phyloP scores from a whole-genome alignment of 2,113 vertebrate genomes.

The Ifrita kowaldi region DNA sequence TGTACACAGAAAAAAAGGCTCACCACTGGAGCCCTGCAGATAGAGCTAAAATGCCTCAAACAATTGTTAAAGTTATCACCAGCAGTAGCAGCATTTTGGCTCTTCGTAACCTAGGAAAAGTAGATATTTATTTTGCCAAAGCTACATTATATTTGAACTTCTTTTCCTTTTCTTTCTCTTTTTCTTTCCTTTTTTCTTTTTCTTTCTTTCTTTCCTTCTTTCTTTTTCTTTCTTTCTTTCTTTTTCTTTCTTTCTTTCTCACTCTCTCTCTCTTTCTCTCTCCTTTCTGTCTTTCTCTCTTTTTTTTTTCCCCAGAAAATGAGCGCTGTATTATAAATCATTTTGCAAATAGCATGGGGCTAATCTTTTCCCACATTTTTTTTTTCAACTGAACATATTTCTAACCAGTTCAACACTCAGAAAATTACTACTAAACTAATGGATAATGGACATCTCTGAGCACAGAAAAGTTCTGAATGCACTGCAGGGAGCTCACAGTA shows the following conservation, averaged over 20 bases:
- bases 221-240: too few relatives aligned
- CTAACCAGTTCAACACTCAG: neutral
- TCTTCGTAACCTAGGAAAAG: neutral
- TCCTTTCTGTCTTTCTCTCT: too few relatives aligned
- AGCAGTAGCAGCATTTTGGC: neutral
- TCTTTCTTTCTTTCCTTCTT: neutral
- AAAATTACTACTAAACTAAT: neutral
- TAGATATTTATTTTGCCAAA: neutral
- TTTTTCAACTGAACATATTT: neutral
- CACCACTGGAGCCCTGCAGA: neutral
- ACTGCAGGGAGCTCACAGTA: neutral
- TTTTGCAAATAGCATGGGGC: neutral
- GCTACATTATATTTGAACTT: neutral
- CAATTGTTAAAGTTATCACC: neutral
- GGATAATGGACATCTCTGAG: neutral
- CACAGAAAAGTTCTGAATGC: neutral
- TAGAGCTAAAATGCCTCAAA: neutral
- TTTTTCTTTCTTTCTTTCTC: accelerated
- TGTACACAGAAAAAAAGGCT: neutral
- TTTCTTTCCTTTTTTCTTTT: neutral
- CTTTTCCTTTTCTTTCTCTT: neutral
- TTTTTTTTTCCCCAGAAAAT: neutral
- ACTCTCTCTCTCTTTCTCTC: too few relatives aligned
- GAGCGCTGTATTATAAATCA: neutral
- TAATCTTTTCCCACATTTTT: neutral